Evolutionary conservation across 2,888 invertebrate species (phyloP), one percentile per base, ranked within the genome.

Genomic region (Drosophila macrospina): DNA sequence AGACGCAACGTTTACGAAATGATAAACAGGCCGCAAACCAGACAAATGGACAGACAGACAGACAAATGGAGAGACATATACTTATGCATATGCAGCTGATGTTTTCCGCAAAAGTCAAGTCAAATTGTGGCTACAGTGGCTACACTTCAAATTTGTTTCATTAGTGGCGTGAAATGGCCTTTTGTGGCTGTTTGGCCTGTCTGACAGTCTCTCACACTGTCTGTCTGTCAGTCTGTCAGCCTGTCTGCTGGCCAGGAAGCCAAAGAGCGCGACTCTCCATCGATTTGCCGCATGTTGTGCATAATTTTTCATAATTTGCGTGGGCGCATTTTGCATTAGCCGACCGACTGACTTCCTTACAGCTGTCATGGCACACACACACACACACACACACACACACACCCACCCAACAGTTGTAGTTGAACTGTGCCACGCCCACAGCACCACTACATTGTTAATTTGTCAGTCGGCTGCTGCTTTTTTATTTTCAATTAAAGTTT

Each of bases 271-370:
- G 30, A 39, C 42, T 62, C 48, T 61, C 48, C 66, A 66, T 66
- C 66, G 66, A 78, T 74, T 74, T 74, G 79, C 74, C 56, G 74
- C 74, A 54, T 78, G 74, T 74, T 81, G 79, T 74, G 82, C 79
- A 89, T 85, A 84, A 78, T 88, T 78, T 86, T 89, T 88, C 85
- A 83, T 88, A 86, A 89, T 87, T 89, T 73, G 84, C 75, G 88
- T 87, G 75, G 88, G 82, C 52, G 69, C 61, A 65, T 63, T 72
- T 73, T 73, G 62, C 72, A 66, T 66, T 73, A 63, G 69, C 81
- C 81, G 88, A 88, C 82, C 82, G 84, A 82, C 86, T 88, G 86
- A 83, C 82, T 83, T 83, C 82, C 82, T 83, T 83, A 83, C 82
- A 81, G 81, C 81, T 81, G 81, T 79, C 80, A 51, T 45, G 20